Percentiles rank a stretch among this genome's conserved stretches.
Evolutionary conservation across 2,888 invertebrate species (phyloP).

Genomic region (Ypsolopha sequella): DNA sequence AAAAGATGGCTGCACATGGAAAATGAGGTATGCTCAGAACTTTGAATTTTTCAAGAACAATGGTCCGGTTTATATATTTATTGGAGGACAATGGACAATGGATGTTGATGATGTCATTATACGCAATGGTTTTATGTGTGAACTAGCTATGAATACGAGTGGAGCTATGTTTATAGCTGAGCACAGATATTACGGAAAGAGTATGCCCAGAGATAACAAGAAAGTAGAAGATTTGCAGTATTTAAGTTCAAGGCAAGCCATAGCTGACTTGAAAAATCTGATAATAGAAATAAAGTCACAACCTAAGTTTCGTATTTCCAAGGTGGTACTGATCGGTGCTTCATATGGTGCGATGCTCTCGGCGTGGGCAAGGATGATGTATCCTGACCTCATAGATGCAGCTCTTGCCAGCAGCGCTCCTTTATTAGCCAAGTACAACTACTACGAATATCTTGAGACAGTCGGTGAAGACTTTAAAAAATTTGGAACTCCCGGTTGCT

Average conservation of each 20-base stretch:
- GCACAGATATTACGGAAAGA: constrained; percentile 54
- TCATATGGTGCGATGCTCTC: constrained; percentile 58
- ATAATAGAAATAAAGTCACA: constrained; percentile 28
- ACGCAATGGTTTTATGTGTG: too few species aligned
- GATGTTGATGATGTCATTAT: too few species aligned
- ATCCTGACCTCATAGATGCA: constrained; percentile 52
- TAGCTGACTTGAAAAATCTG: constrained; percentile 42
- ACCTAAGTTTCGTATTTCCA: too few species aligned
- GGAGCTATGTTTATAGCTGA: constrained; percentile 15
- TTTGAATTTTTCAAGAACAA: too few species aligned
- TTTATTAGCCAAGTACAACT: constrained; percentile 9
- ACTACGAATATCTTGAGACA: constrained; percentile 6
- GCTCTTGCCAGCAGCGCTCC: constrained; percentile 59
- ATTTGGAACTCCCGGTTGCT: constrained; percentile 34
- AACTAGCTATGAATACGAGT: too few species aligned
- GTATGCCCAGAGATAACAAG: constrained; percentile 34
- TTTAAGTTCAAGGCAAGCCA: constrained; percentile 42
- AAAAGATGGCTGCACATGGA: too few species aligned
- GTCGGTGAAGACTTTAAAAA: constrained; percentile 9
- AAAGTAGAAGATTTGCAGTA: constrained; percentile 33
- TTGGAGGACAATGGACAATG: too few species aligned
- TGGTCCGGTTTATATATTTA: too few species aligned
- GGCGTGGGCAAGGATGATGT: constrained; percentile 49
- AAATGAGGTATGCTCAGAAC: too few species aligned
- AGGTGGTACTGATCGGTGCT: constrained; percentile 49